Conservation (phyloP, 2,113 vertebrate genomes). For the Pomatorhinus ruficollis region DNA sequence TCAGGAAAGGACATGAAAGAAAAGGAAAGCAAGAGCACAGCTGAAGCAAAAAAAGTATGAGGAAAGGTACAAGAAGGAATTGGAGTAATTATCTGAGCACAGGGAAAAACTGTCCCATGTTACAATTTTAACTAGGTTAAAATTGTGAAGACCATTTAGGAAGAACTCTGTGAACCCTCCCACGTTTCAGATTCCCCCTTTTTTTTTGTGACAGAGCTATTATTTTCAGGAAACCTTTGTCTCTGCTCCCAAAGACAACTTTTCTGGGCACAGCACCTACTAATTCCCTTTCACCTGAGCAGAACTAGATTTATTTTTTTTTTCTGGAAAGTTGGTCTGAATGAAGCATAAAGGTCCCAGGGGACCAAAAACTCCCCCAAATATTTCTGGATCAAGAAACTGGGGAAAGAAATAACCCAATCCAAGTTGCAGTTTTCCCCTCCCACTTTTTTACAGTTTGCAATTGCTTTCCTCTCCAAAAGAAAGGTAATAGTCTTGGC, state of each 20-base stretch:
- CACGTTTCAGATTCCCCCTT: neutral
- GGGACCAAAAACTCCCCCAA: neutral
- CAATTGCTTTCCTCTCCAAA: neutral
- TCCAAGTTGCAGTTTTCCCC: neutral
- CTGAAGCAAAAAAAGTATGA: neutral
- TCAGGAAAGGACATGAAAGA: neutral
- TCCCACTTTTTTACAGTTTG: neutral
- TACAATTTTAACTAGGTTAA: neutral
- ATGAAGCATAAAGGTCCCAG: neutral
- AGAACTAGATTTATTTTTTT: neutral
- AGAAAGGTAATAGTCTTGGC: conserved; percentile 10
- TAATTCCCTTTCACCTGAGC: neutral
- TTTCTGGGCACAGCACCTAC: neutral
- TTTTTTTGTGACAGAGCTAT: neutral
- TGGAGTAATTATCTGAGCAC: neutral
- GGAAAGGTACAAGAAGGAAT: neutral
- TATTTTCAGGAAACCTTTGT: neutral
- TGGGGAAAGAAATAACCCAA: neutral
- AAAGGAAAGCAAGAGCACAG: neutral
- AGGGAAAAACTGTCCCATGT: neutral
- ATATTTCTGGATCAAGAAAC: neutral
- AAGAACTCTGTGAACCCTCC: neutral
- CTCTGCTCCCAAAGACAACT: neutral
- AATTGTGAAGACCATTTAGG: neutral
- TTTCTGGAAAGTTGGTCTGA: neutral